These are phyloP conservation scores for Eriocheir sinensis DNA, from an alignment of 1,140 invertebrate species.

Conservation along the genomic window DNA sequence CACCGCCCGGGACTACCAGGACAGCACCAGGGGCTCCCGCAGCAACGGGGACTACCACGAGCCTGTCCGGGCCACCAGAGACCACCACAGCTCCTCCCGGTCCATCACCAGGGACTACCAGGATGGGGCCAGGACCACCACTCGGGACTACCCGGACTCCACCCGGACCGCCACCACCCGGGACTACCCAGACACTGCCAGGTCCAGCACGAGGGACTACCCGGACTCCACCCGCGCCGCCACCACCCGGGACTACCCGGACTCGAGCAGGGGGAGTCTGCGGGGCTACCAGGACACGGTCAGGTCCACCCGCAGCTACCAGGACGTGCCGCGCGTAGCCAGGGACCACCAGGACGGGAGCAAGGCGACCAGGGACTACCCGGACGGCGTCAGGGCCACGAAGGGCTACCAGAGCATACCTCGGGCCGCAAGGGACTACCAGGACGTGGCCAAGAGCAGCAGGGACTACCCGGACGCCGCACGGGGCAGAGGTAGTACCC, in stretches of 20 bases:
- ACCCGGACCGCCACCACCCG: not conserved
- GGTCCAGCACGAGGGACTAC: not conserved
- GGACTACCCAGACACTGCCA: not conserved
- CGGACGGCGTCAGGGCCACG: not conserved
- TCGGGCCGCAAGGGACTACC: not conserved
- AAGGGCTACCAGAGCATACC: not conserved
- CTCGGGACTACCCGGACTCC: not conserved
- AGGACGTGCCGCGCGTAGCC: not conserved
- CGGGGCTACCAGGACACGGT: not conserved
- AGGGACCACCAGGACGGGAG: not conserved
- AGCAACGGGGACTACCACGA: not conserved
- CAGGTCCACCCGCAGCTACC: not conserved
- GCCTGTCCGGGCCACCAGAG: not conserved
- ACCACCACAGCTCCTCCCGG: not conserved
- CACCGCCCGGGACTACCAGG: not conserved
- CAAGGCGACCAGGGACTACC: not conserved
- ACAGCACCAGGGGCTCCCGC: not conserved
- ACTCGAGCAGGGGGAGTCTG: not conserved
- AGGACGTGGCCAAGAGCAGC: not conserved
- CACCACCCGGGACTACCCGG: not conserved
- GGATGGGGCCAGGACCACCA: not conserved
- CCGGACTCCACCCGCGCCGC: not conserved
- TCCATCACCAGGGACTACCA: not conserved
- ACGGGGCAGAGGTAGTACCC: not conserved
- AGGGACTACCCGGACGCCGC: not conserved